Evolutionary conservation across 2,113 vertebrate species (phyloP).

Genomic region (Anseranas semipalmata): DNA sequence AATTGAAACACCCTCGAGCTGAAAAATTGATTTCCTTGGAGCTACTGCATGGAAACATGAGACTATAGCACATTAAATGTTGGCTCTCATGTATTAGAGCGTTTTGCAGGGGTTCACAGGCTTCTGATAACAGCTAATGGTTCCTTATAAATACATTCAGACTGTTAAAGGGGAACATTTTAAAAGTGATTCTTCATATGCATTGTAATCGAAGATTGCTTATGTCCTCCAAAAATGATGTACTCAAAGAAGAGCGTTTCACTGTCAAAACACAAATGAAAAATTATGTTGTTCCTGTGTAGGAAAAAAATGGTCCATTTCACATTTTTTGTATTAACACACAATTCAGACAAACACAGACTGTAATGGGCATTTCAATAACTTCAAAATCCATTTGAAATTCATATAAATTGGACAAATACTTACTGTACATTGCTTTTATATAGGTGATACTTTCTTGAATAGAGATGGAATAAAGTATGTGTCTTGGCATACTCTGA

Average conservation of each 20-base stretch:
- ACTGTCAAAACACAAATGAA: slow-evolving; percentile 1
- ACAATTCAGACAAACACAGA: background rate
- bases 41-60: slow-evolving; percentile 12
- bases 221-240: background rate
- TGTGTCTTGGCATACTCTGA: background rate
- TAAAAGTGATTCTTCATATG: background rate
- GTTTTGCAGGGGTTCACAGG: background rate
- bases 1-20: slow-evolving; percentile 44
- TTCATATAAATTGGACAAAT: background rate
- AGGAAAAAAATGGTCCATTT: background rate
- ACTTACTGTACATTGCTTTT: background rate
- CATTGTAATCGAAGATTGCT: background rate
- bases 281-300: background rate
- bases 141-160: background rate
- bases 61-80: slow-evolving; percentile 34
- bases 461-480: background rate
- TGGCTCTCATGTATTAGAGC: slow-evolving; percentile 35
- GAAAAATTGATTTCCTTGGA: slow-evolving; percentile 65
- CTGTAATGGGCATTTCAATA: background rate
- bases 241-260: background rate
- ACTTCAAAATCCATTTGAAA: background rate
- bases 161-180: background rate
- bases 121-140: background rate
- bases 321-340: background rate
- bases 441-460: background rate